Evolutionary conservation across 2,113 vertebrate genomes (phyloP).

Genomic region (Micromys minutus): DNA sequence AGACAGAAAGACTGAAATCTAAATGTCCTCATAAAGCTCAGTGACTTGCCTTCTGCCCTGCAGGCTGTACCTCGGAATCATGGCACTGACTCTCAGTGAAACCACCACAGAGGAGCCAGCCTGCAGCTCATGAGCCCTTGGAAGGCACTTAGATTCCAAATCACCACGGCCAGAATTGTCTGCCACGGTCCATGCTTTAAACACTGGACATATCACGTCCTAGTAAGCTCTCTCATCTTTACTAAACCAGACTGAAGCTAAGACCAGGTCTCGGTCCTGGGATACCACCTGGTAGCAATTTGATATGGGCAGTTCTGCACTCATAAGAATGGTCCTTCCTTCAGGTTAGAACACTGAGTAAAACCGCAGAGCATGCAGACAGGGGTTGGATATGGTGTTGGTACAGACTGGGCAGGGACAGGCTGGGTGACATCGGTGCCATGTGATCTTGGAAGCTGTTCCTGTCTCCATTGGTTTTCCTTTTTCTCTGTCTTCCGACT

Average conservation of each 20-base stretch:
- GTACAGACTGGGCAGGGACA: no score
- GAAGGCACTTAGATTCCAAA: not conserved
- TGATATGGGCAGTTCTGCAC: not conserved
- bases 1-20: not conserved
- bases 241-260: not conserved
- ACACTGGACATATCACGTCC: not conserved
- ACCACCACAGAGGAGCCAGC: not conserved
- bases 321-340: not conserved
- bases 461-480: not conserved
- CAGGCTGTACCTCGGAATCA: not conserved
- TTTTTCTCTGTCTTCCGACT: not conserved
- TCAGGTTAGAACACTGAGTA: not conserved
- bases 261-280: not conserved
- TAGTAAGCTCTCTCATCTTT: fast-evolving
- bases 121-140: not conserved
- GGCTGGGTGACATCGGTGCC: fast-evolving
- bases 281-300: not conserved
- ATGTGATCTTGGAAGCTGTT: fast-evolving
- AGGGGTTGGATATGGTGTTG: no score
- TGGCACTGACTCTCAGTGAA: not conserved
- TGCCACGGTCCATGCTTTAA: not conserved
- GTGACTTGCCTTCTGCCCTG: not conserved
- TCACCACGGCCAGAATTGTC: not conserved
- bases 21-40: no score
- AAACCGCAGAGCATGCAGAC: not conserved